phyloP scores from a whole-genome alignment of 1,140 invertebrate species.

The Rhyacophila brunnea region DNA sequence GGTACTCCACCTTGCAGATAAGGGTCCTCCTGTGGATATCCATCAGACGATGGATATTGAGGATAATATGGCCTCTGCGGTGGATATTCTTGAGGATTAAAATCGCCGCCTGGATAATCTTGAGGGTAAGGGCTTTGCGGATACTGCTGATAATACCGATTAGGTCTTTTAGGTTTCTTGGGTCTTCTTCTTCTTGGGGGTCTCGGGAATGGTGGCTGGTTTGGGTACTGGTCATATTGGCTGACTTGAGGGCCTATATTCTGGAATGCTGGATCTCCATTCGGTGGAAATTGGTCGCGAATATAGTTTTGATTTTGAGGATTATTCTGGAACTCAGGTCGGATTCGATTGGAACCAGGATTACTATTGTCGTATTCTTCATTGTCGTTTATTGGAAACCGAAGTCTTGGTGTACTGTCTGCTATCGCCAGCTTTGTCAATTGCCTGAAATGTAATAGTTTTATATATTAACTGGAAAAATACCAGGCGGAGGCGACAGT shows the following conservation, averaged over 20 bases:
- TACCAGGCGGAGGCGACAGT: too few species aligned
- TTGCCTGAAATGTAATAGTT: slow-evolving; percentile 8
- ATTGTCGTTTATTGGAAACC: slow-evolving; percentile 21
- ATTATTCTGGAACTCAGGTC: slow-evolving; percentile 1
- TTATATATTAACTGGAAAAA: not conserved
- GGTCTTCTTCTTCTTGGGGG: slow-evolving; percentile 17
- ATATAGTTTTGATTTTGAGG: slow-evolving; percentile 3
- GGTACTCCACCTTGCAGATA: slow-evolving; percentile 1
- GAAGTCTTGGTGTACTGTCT: slow-evolving; percentile 15
- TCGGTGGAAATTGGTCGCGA: not conserved
- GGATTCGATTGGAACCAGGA: not conserved
- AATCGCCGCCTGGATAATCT: slow-evolving; percentile 13
- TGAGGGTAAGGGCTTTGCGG: slow-evolving; percentile 13
- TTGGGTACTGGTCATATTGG: not conserved
- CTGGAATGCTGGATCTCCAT: not conserved
- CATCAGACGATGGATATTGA: not conserved
- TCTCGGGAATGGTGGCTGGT: slow-evolving; percentile 13
- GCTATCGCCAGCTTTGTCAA: slow-evolving; percentile 18
- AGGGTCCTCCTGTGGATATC: slow-evolving; percentile 2
- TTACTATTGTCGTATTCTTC: not conserved
- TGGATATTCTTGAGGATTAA: not conserved
- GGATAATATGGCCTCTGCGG: slow-evolving; percentile 6
- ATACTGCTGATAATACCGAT: slow-evolving; percentile 11
- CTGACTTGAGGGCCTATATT: slow-evolving; percentile 4
- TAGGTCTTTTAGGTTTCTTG: slow-evolving; percentile 15